Base-by-base conservation (phyloP, 1,140 invertebrate species). In the Sesamia nonagrioides region DNA sequence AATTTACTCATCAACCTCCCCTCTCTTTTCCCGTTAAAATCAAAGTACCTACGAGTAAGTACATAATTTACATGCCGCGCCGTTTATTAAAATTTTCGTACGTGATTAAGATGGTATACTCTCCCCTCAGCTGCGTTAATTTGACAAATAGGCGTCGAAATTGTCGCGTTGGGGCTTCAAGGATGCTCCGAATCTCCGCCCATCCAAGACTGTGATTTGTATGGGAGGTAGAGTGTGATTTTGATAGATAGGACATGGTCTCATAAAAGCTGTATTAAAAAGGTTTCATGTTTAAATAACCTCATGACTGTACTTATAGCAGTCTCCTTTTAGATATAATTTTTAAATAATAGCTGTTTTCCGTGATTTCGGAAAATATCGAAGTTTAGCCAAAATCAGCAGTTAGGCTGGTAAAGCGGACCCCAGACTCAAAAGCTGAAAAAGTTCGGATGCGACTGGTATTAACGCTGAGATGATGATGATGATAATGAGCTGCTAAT, bases 111-210 rank as follows among this genome's bases (percentile, higher is more conserved):
- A 63, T 42, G 71, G 33, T 18, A n/a, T n/a, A 54, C 21, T 54
- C 54, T 48, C 56, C 78, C 61, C 54, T 68, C 18, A 13, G 58
- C 18, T 48, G 37, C 21, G 69, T 79, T 79, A 79, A 79, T 79
- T 79, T 78, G 80, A 76, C 72, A 75, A 82, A 82, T 79, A 77
- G 81, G 75, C 63, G 79, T 69, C 58, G 74, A 77, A 82, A 82
- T 80, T 82, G 76, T 82, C 78, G 76, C 61, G 18, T 68, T 66
- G 61, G 50, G 48, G 74, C 40, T n/a, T 82, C 48, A 58, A 81
- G 80, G 50, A 77, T 78, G 56, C 81, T 77, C 68, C 18, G 42
- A 69, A 69, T 82, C 81, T 80, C 78, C 81, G 76, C 81, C 81
- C 74, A 60, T 60, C 9, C 66, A 21, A 48, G 37, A 37, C 15